Evolutionary conservation across 2,797 vertebrate species (phyloP).

Genomic region (Decapterus maruadsi): DNA sequence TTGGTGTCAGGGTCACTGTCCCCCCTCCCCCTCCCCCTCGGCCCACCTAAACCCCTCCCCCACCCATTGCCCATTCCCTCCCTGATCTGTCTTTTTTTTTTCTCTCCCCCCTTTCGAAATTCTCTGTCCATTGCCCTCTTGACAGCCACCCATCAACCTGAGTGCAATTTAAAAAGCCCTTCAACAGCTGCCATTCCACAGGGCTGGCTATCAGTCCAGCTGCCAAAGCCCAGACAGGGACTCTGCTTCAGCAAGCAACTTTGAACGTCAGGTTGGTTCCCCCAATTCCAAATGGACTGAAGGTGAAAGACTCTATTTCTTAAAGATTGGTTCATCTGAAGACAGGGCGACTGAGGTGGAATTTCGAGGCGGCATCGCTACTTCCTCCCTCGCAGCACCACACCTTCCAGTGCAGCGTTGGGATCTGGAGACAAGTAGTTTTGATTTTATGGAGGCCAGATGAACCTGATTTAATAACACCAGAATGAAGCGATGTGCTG

Average conservation of each 20-base stretch:
- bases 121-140: conserved; percentile 74
- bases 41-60: not conserved
- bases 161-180: conserved; percentile 85
- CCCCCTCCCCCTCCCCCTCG: conserved; percentile 33
- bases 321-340: conserved; percentile 57
- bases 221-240: conserved; percentile 81
- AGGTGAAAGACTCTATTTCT: conserved; percentile 80
- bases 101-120: conserved; percentile 38
- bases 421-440: conserved; percentile 15
- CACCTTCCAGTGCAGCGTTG: conserved; percentile 34
- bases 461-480: conserved; percentile 36
- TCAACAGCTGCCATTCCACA: conserved; percentile 84
- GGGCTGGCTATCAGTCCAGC: conserved; percentile 81
- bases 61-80: not conserved
- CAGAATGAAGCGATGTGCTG: not conserved
- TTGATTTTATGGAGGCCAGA: conserved; percentile 19
- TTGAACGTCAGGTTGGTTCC: conserved; percentile 68
- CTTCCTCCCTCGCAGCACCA: conserved; percentile 48
- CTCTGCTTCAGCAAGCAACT: conserved; percentile 71
- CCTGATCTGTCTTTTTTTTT: conserved; percentile 29
- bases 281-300: conserved; percentile 73
- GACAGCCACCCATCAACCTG: conserved; percentile 82
- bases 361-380: conserved; percentile 15
- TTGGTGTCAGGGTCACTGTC: conserved; percentile 66
- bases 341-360: conserved; percentile 48